These are phyloP conservation scores for Heliangelus exortis DNA, from an alignment of 2,797 vertebrate species.

Conservation along the genomic window DNA sequence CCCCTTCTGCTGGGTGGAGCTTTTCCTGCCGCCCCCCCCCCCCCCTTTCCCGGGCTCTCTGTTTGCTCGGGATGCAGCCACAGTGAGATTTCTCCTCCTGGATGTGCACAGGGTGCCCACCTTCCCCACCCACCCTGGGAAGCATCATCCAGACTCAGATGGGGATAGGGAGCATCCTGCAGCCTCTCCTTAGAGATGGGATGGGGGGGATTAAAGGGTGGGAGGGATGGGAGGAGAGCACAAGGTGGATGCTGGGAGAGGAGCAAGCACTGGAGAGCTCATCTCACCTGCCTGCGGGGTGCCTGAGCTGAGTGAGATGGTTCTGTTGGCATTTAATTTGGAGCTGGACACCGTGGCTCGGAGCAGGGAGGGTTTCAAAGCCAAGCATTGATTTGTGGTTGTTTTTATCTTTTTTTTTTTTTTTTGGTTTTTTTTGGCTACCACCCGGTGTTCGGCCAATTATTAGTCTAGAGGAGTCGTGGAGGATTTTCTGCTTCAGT, in stretches of 20 bases:
- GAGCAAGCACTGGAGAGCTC: background rate
- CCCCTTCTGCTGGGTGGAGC: background rate
- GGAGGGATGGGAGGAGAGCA: background rate
- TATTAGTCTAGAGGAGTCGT: conserved; percentile 56
- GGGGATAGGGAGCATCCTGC: background rate
- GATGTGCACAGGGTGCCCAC: background rate
- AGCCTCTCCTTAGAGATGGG: background rate
- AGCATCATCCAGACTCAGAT: background rate
- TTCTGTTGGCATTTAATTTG: conserved; percentile 46
- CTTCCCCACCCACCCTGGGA: no score
- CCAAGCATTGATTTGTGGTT: background rate
- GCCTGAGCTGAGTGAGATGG: background rate
- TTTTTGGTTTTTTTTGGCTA: background rate
- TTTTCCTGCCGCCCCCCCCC: background rate
- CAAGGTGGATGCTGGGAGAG: background rate
- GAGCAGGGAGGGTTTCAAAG: conserved; percentile 16
- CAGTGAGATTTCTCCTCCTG: background rate
- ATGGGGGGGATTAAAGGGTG: background rate
- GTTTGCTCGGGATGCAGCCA: accelerated
- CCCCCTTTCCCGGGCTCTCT: no score
- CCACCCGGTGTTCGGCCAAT: conserved; percentile 36
- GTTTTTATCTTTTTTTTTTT: background rate
- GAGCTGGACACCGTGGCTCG: background rate
- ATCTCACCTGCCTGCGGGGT: background rate
- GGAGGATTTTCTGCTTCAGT: conserved; percentile 60